Percentiles rank a stretch among this genome's conserved stretches.
Evolutionary conservation across 1,140 invertebrate genomes (phyloP).

Genomic region (Gyrodactylus salaris): DNA sequence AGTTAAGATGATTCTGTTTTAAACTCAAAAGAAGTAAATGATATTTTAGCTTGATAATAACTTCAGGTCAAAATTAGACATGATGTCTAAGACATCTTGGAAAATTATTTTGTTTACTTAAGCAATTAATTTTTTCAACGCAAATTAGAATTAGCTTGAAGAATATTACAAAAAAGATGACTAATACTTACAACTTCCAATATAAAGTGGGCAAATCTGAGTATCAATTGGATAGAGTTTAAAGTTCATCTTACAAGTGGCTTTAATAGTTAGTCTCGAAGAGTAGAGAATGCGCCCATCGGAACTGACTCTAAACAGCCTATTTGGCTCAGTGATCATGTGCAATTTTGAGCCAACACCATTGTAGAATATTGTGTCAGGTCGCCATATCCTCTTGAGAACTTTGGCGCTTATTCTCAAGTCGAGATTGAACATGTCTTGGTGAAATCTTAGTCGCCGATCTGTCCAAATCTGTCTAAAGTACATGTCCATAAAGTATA

Average conservation of each 20-base stretch:
- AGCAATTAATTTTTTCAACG: background rate
- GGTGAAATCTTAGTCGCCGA: conserved; percentile 10
- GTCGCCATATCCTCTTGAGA: conserved; percentile 17
- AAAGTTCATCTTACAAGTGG: conserved; percentile 13
- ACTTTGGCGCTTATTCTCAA: conserved; percentile 12
- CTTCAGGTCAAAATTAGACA: too few species aligned
- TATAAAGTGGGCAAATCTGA: conserved; percentile 49
- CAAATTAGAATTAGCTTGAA: too few species aligned
- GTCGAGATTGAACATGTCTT: conserved; percentile 9
- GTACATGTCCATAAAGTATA: conserved; percentile 15
- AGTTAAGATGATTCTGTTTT: too few species aligned
- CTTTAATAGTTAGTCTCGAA: conserved; percentile 13
- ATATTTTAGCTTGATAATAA: too few species aligned
- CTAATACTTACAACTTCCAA: conserved; percentile 48
- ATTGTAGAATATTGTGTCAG: conserved; percentile 21
- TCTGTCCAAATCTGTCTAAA: conserved; percentile 14
- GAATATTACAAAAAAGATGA: background rate
- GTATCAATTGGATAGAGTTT: conserved; percentile 78
- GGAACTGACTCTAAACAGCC: conserved; percentile 17
- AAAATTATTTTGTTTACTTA: background rate
- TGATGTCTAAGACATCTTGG: background rate
- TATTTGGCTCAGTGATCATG: conserved; percentile 20
- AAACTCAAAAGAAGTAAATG: background rate
- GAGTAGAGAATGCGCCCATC: conserved; percentile 19
- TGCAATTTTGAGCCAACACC: conserved; percentile 21